These are phyloP conservation scores for Rhagophthalmus giganteus DNA, from an alignment of 2,888 invertebrate genomes.

Conservation along the genomic window DNA sequence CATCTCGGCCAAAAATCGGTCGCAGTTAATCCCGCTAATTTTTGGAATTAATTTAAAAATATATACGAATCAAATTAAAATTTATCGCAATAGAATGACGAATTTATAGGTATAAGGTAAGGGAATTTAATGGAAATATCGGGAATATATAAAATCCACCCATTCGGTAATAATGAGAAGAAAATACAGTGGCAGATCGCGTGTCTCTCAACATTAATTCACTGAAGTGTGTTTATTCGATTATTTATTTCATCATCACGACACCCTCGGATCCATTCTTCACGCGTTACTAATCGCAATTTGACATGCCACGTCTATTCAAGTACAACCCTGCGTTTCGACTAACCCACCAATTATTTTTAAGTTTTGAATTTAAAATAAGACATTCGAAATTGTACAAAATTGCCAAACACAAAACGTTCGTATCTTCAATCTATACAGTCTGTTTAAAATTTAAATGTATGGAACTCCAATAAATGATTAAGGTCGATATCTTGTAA, in stretches of 20 bases:
- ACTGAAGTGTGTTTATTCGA: conserved; percentile 54
- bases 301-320: conserved; percentile 53
- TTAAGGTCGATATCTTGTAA: too few relatives aligned
- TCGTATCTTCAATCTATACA: too few relatives aligned
- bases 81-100: too few relatives aligned
- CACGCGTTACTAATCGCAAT: conserved; percentile 55
- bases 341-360: conserved; percentile 11
- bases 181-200: conserved; percentile 46
- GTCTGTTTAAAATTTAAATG: too few relatives aligned
- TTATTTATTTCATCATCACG: conserved; percentile 53
- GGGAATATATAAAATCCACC: conserved; percentile 53
- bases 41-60: too few relatives aligned
- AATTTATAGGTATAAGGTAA: neutral
- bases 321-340: conserved; percentile 35
- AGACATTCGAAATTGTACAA: neutral
- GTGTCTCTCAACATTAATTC: conserved; percentile 51
- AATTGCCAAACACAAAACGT: too few relatives aligned
- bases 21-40: too few relatives aligned
- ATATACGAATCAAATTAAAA: too few relatives aligned
- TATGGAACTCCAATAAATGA: too few relatives aligned
- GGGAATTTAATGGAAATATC: conserved; percentile 19
- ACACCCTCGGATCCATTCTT: conserved; percentile 46
- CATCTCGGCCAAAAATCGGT: too few relatives aligned
- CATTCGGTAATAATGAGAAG: conserved; percentile 60
- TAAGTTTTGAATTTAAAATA: neutral